Base-by-base conservation (phyloP, 2,113 vertebrate species). In the Cygnus buccinator region DNA sequence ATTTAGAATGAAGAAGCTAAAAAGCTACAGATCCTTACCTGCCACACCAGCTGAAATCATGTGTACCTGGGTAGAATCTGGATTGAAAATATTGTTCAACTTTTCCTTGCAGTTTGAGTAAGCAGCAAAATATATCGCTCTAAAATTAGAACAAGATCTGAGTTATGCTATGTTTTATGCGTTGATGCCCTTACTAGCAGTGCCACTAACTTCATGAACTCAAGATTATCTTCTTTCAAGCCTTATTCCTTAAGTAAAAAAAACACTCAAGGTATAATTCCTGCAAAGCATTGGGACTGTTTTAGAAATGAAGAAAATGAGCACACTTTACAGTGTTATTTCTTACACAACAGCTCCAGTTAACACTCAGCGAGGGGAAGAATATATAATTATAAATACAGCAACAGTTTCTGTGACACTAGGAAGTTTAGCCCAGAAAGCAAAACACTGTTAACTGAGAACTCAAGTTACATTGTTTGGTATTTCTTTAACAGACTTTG, bases 101-200 rank as follows among this genome's bases (percentile, higher is more conserved):
- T 97, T 98, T 97, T 99, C 99, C 98, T 99, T 99, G 97, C 99
- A 98, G 92, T 98, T 98, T 90, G 99, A 99, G 96, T 99, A 99
- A 91, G 99, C 99, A 97, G 99, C 99, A 97, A 99, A 99, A 96
- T 99, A 99, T 97, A 99, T 99, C 2, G 99, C 99, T 98, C 99
- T 99, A 97, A 93, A 98, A 98, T 65, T 28, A 93, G 84, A 96
- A 96, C 20, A 89, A 95, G 81, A 94, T 75, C 43, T 39, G 78
- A 95, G 84, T 95, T 95, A 88, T 0, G 2, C 37, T 75, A 33
- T 3, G 8, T 55, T 88, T 71, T 37, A 35, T 9, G 8, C 5
- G 18, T 52, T 6, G 5, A 84, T 26, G 55, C 20, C 4, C 48
- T 39, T 58, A 50, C 0, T 0, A 77, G 52, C 9, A 68, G 28